Conservation (phyloP, 2,888 invertebrate genomes). For the Metacarcinus magister region DNA sequence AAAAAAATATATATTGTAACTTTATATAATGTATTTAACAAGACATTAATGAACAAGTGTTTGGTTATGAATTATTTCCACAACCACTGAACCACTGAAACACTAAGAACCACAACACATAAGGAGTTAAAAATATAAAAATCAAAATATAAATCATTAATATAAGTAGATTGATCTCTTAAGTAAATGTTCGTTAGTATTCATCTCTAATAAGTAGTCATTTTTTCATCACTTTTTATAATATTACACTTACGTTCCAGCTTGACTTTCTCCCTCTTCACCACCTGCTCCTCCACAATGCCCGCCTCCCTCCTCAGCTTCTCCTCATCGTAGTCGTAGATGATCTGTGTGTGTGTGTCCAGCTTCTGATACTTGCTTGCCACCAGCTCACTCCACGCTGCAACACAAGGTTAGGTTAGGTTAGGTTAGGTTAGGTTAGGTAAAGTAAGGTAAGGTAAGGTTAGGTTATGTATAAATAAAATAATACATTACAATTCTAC, state of each 20-base stretch:
- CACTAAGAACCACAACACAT: too few species aligned
- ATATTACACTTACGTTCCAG: conserved; percentile 37
- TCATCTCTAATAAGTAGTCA: too few species aligned
- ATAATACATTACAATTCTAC: too few species aligned
- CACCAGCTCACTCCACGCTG: conserved; percentile 53
- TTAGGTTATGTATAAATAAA: too few species aligned
- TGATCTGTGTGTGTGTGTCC: conserved; percentile 44
- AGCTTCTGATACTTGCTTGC: conserved; percentile 20
- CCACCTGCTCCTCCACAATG: conserved; percentile 29
- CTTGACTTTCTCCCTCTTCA: neutral
- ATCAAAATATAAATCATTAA: neutral
- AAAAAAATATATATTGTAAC: neutral
- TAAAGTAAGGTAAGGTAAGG: too few species aligned
- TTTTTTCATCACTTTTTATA: too few species aligned
- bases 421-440: neutral
- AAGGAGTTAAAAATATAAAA: neutral
- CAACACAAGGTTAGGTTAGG: neutral
- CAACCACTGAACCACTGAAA: too few species aligned
- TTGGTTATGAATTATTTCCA: neutral
- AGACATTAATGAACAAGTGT: neutral
- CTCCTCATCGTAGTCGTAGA: conserved; percentile 70
- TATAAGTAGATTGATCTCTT: too few species aligned
- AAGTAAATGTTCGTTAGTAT: neutral
- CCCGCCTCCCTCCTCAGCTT: conserved; percentile 54
- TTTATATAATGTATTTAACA: neutral